Evolutionary conservation across 2,888 invertebrate species (phyloP).

Genomic region (Oxystoma pomonae): DNA sequence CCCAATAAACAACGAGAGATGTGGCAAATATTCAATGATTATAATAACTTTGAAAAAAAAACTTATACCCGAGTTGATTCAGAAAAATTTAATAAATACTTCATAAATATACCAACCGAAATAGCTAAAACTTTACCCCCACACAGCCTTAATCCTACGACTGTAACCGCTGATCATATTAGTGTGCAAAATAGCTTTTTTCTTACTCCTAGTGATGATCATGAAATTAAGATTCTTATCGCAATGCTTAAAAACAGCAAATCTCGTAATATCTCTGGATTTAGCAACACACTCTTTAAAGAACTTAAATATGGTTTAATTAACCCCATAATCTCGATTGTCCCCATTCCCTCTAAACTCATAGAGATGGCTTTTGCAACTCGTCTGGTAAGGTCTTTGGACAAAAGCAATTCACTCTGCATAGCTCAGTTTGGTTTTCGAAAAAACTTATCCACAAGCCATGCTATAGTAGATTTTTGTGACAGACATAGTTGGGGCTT

Average conservation of each 20-base stretch:
- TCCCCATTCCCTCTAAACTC: too few relatives aligned
- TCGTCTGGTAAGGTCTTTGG: too few relatives aligned
- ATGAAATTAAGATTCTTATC: neutral
- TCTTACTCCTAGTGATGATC: neutral
- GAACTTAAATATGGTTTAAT: neutral
- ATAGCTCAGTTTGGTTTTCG: too few relatives aligned
- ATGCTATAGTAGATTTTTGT: too few relatives aligned
- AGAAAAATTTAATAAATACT: neutral
- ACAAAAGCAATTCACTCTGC: too few relatives aligned
- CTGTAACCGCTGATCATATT: neutral
- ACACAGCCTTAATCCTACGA: neutral
- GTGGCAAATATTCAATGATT: neutral
- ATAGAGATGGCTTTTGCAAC: too few relatives aligned
- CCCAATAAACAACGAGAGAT: too few relatives aligned
- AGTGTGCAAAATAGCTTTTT: neutral
- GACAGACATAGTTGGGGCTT: too few relatives aligned
- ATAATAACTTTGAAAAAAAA: neutral
- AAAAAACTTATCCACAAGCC: too few relatives aligned
- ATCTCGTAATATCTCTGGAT: neutral
- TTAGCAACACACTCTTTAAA: neutral
- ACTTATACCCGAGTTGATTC: neutral
- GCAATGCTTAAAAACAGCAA: neutral
- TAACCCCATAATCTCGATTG: too few relatives aligned
- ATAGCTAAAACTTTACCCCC: neutral
- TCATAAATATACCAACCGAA: neutral